phyloP scores from a whole-genome alignment of 2,888 invertebrate species.

The Drymonia ruficornis region DNA sequence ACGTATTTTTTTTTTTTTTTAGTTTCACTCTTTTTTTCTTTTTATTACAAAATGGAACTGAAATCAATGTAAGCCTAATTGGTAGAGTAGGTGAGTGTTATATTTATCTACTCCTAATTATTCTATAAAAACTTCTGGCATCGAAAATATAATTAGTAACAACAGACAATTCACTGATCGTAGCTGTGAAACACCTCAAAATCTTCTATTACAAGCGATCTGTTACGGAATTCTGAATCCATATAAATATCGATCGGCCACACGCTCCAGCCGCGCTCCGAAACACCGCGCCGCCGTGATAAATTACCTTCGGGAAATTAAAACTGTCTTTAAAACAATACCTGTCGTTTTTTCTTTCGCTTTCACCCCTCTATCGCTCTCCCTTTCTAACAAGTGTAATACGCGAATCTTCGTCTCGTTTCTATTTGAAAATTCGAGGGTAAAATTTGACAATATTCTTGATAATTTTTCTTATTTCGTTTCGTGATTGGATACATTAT shows the following conservation, averaged over 20 bases:
- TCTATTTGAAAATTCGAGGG: conserved; percentile 33
- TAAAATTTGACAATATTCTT: conserved; percentile 34
- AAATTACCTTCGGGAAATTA: conserved; percentile 85
- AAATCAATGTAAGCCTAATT: no score
- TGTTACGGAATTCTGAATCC: conserved; percentile 31
- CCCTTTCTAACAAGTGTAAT: conserved; percentile 28
- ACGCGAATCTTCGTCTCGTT: conserved; percentile 23
- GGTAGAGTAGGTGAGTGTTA: no score
- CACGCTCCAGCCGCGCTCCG: conserved; percentile 52
- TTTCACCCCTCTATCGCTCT: conserved; percentile 45
- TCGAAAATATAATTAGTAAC: no score
- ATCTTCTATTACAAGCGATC: not conserved
- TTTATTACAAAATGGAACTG: no score
- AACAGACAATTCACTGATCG: not conserved
- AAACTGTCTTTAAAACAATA: conserved; percentile 84
- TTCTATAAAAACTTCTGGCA: no score
- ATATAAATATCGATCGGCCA: conserved; percentile 58
- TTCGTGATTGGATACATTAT: conserved; percentile 26
- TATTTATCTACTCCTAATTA: no score
- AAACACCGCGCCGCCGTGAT: conserved; percentile 63
- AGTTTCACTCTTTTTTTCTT: not conserved
- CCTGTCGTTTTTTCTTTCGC: conserved; percentile 64
- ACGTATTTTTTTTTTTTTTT: conserved; percentile 6
- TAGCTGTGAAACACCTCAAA: not conserved
- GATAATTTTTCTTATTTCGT: conserved; percentile 30